Evolutionary conservation across 2,888 invertebrate genomes (phyloP).

Genomic region (Deroplatys truncata): DNA sequence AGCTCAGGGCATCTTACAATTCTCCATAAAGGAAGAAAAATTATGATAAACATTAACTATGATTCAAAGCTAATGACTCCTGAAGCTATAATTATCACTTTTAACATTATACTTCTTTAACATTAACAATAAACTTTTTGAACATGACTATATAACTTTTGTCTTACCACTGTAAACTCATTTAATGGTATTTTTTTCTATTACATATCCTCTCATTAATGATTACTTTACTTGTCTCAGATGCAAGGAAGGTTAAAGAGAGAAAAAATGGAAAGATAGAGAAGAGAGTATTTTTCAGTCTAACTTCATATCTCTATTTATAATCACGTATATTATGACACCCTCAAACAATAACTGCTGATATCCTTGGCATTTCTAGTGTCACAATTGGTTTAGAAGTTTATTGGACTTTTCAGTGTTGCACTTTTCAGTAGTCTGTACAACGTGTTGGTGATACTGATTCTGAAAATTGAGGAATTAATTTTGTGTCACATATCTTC

Average conservation of each 20-base stretch:
- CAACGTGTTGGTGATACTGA: not conserved
- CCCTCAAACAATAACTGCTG: not conserved
- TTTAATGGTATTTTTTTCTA: not conserved
- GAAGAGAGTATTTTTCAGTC: not conserved
- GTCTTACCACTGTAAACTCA: not conserved
- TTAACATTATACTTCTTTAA: not conserved
- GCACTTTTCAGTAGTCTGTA: not conserved
- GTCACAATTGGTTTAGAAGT: not conserved
- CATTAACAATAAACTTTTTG: not conserved
- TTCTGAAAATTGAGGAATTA: not conserved
- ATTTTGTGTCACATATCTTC: not conserved
- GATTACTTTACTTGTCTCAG: not conserved
- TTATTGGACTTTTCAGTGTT: slow-evolving; percentile 2
- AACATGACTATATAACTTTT: not conserved
- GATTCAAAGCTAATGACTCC: not conserved
- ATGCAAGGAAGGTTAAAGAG: not conserved
- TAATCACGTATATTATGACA: not conserved
- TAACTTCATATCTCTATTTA: not conserved
- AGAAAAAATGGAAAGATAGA: not conserved
- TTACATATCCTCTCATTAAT: not conserved
- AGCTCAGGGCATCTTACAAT: not conserved
- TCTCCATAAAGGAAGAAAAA: not conserved
- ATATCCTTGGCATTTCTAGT: not conserved
- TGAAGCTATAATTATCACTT: not conserved
- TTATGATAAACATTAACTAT: not conserved